Evolutionary conservation across 2,888 invertebrate species (phyloP), one percentile per base, ranked within the genome.

Genomic region (Cylloceria caligata): DNA sequence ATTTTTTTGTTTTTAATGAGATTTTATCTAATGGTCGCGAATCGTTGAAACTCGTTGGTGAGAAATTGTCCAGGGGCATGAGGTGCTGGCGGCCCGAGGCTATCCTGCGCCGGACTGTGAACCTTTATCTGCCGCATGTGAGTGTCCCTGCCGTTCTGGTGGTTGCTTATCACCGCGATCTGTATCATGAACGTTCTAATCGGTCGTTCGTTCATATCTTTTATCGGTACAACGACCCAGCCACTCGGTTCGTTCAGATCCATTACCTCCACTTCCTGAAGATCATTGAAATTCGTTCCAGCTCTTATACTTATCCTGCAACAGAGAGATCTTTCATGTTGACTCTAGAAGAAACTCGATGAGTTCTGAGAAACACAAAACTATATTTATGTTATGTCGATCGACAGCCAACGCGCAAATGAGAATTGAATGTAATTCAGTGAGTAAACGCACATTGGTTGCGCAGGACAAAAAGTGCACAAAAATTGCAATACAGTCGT

Each of bases 101-200:
- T 94, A 90, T 96, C 95, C 88, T 88, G 94, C 85, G 94, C 94
- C 0, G 99, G 98, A 65, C 99, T 98, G 91, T 99, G 98, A 73
- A 99, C 96, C 93, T 98, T 98, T 80, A 99, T 98, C 93, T 98
- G 98, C 72, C 99, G 94, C 95, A 99, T 97, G 90, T 99, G 99
- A 0, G 99, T 99, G 91, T 99, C 99, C 83, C 99, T 94, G 3
- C 99, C 99, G 93, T 99, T 99, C 93, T 99, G 99, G 93, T 99
- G 99, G 93, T 99, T 99, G 87, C 98, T 98, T 60, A 99, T 95
- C 0, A 99, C 98, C 19, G 98, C 98, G 87, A 99, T 97, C 93
- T 99, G 99, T 72, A 99, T 96, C 97, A 98, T 98, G 91, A 98
- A 99, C 16, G 99, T 98, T 87, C 99, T 95, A 64, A 99, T 97